Conservation (phyloP, 2,797 vertebrate genomes). For the Acanthurus tractus region DNA sequence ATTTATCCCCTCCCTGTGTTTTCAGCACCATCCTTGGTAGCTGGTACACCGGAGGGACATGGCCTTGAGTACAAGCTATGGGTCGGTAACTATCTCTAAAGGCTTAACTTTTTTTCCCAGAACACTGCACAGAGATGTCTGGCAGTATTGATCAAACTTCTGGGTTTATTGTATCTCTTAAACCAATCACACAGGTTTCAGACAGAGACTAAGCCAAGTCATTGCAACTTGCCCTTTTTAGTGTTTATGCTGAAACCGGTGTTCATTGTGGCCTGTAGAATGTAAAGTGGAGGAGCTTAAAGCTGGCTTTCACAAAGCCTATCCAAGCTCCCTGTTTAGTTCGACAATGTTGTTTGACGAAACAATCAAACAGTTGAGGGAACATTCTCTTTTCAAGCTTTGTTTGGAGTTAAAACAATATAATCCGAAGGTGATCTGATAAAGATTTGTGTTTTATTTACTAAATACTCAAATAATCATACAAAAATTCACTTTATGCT, state of each 20-base stretch:
- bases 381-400: conserved; percentile 8
- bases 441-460: conserved; percentile 1
- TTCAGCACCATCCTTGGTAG: no score
- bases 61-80: background rate
- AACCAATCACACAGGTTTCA: background rate
- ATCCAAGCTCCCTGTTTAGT: background rate
- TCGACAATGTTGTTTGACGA: conserved; percentile 2
- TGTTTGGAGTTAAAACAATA: conserved; percentile 3
- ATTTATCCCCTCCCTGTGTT: no score
- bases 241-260: background rate
- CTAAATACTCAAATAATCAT: conserved; percentile 13
- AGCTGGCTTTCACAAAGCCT: background rate
- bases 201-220: conserved; percentile 3
- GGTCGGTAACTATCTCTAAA: background rate
- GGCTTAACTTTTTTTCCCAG: conserved; percentile 3
- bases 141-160: conserved; percentile 1
- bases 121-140: conserved; percentile 1
- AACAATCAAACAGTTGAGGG: conserved; percentile 1
- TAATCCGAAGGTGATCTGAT: background rate
- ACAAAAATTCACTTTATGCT: background rate
- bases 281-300: background rate
- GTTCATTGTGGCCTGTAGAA: background rate
- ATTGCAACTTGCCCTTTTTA: background rate
- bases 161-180: background rate
- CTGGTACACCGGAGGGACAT: background rate